Evolutionary conservation across 2,113 vertebrate genomes (phyloP).

Genomic region (Dissostichus mawsoni): DNA sequence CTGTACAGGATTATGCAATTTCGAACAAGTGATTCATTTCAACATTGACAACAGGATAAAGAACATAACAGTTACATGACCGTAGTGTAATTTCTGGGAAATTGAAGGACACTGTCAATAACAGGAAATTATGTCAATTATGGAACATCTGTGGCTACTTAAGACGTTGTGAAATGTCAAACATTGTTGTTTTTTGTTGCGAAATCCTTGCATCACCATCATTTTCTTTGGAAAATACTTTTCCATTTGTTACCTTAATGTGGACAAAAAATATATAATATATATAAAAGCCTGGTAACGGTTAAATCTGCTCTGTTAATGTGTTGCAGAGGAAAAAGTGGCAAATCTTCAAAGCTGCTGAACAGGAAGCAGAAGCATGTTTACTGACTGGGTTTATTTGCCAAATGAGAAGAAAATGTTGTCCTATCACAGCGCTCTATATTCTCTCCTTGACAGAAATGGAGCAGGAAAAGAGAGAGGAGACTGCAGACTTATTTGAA

Average conservation of each 20-base stretch:
- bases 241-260: background rate
- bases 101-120: too few relatives aligned
- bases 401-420: conserved; percentile 71
- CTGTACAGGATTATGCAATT: too few relatives aligned
- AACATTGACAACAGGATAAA: background rate
- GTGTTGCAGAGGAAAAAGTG: background rate
- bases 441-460: conserved; percentile 81
- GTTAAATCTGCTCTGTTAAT: background rate
- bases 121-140: too few relatives aligned
- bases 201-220: conserved; percentile 1
- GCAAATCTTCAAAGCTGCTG: conserved; percentile 39
- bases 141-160: too few relatives aligned
- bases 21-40: too few relatives aligned
- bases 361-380: conserved; percentile 44
- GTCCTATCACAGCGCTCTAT: conserved; percentile 62
- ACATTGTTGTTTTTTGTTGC: too few relatives aligned
- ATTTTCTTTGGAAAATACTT: background rate
- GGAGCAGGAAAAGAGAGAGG: conserved; percentile 63
- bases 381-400: conserved; percentile 52
- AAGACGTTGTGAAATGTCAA: too few relatives aligned
- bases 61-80: background rate
- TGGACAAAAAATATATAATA: too few relatives aligned
- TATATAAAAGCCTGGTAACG: background rate
- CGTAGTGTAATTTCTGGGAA: too few relatives aligned
- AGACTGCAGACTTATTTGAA: conserved; percentile 62